These are phyloP conservation scores for Lithodes maja DNA, from an alignment of 2,888 invertebrate species.

Conservation along the genomic window DNA sequence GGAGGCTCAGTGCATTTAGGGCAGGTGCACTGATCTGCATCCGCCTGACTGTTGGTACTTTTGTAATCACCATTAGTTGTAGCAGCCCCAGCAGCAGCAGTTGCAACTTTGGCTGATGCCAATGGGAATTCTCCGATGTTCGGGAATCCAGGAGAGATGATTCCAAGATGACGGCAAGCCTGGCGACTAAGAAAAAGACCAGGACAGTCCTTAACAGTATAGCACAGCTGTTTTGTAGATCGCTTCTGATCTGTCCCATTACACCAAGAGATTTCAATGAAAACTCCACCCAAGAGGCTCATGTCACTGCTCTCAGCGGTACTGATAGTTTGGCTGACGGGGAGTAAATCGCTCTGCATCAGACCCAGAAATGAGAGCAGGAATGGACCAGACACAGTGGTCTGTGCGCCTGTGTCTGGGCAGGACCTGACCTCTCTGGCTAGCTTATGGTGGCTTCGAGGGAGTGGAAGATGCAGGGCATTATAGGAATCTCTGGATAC, in stretches of 20 bases:
- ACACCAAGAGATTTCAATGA: background rate
- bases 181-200: background rate
- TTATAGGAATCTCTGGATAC: background rate
- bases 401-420: slow-evolving; percentile 6
- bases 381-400: background rate
- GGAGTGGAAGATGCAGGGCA: background rate
- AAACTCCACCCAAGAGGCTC: background rate
- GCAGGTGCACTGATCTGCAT: background rate
- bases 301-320: background rate
- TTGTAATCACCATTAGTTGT: no score
- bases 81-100: no score
- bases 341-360: background rate
- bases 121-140: background rate
- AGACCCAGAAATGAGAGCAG: background rate
- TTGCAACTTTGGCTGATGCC: no score
- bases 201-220: background rate
- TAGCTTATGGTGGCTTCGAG: background rate
- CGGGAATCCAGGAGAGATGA: background rate
- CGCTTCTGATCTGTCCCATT: background rate
- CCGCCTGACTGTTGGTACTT: background rate
- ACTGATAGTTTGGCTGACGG: background rate
- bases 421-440: background rate
- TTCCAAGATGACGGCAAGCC: background rate
- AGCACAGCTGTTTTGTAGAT: background rate
- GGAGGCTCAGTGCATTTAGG: background rate